Evolutionary conservation across 1,140 invertebrate species (phyloP), one percentile per base, ranked within the genome.

Genomic region (Diorhabda carinulata): DNA sequence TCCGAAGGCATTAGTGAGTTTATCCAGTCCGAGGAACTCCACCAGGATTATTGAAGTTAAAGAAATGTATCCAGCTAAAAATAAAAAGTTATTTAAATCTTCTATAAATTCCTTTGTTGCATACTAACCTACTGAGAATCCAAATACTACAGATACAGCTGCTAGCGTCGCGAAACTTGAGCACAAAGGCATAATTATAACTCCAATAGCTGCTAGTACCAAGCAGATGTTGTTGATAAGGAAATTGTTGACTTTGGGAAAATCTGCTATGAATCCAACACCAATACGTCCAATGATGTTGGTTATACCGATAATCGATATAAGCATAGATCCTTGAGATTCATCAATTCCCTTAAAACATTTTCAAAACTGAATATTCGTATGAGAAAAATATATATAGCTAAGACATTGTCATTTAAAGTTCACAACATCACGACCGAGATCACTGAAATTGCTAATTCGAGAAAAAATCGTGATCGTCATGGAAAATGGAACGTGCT

Each of bases 31-130:
- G 44, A 99, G 85, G 25, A 98, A 84, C 78, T 99, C 97, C 72
- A 98, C 96, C 60, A 99, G 85, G 77, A 99, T 97, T 78, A 99
- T 98, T 10, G 97, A 99, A 57, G 97, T 98, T 56, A 99, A 84
- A 1, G 96, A 98, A 75, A 99, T 97, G 82, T 97, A 99, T 43
- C 96, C 96, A 73, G 97, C 95, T 96, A 83, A 40, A 76, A 75
- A 47, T 66, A 68, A 72, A 67, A 65, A 43, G 7, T 3, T 43
- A 9, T n/a, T 43, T 9, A 2, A 62, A n/a, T 43, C 3, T 8
- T 8, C 40, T 68, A 25, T 42, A 67, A 4, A 65, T 59, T 57
- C 47, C 7, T 8, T 56, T 3, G 7, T n/a, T 5, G n/a, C 4
- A 10, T 82, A 92, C 94, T 91, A 86, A 98, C 95, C 95, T 68